Conservation (phyloP, 2,888 invertebrate species). For the Macrosiphum euphorbiae region DNA sequence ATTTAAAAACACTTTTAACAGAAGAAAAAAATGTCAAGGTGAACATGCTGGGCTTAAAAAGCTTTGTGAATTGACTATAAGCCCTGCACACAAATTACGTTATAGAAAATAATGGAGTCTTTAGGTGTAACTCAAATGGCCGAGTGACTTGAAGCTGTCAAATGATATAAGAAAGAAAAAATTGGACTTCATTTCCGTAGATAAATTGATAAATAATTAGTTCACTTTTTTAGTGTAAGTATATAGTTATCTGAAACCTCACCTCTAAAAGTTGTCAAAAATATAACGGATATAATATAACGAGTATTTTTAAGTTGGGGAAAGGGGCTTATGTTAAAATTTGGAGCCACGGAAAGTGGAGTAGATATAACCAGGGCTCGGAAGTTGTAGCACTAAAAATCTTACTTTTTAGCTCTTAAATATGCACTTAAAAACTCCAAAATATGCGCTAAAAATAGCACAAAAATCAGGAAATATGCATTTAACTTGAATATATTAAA, state of each 20-base stretch:
- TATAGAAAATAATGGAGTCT: neutral
- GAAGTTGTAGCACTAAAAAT: no score
- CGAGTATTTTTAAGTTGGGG: neutral
- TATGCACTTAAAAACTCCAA: no score
- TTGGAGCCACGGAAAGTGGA: neutral
- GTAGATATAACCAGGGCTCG: no score
- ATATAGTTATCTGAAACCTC: neutral
- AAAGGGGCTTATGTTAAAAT: neutral
- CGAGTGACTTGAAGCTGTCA: constrained; percentile 1
- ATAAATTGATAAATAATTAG: neutral
- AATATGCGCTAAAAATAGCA: no score
- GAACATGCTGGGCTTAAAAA: neutral
- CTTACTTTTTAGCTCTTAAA: no score
- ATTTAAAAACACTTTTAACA: neutral
- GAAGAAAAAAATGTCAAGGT: neutral
- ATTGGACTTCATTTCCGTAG: neutral
- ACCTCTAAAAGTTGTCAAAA: neutral
- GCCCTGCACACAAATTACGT: neutral
- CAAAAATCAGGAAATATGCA: no score
- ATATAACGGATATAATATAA: neutral
- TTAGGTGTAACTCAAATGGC: neutral
- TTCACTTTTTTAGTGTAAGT: neutral
- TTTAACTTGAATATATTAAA: no score
- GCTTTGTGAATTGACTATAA: neutral
- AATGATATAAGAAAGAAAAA: neutral